Percentiles rank a stretch among this genome's conserved stretches.
Evolutionary conservation across 2,888 invertebrate species (phyloP).

Genomic region (Tillus elongatus): DNA sequence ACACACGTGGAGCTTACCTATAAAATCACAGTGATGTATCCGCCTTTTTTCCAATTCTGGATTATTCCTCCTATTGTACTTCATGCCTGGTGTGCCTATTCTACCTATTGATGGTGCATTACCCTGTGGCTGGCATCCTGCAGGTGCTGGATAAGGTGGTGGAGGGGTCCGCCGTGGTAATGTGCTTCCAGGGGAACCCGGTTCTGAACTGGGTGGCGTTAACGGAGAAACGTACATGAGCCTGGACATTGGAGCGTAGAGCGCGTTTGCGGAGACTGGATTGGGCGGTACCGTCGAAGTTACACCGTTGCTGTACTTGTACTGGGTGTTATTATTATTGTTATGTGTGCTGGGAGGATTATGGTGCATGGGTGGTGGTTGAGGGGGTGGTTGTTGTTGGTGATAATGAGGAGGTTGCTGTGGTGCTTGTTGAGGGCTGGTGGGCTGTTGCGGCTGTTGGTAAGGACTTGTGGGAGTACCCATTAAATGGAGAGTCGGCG

Average conservation of each 20-base stretch:
- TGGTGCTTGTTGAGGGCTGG: conserved; percentile 28
- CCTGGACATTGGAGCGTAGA: conserved; percentile 50
- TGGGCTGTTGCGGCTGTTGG: conserved; percentile 35
- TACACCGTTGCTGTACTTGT: conserved; percentile 26
- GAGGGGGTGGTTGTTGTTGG: conserved; percentile 34
- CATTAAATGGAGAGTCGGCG: conserved; percentile 48
- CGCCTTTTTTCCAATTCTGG: conserved; percentile 92
- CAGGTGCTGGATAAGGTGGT: conserved; percentile 65
- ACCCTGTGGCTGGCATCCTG: conserved; percentile 29
- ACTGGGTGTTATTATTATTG: conserved; percentile 32
- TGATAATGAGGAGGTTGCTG: conserved; percentile 26
- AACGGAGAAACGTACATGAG: conserved; percentile 74
- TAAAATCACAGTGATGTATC: conserved; percentile 94
- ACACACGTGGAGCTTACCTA: conserved; percentile 52
- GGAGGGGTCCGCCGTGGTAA: conserved; percentile 65
- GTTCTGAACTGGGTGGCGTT: conserved; percentile 82
- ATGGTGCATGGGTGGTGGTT: conserved; percentile 33
- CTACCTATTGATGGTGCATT: conserved; percentile 28
- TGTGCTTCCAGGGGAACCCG: conserved; percentile 70
- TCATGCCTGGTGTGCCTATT: conserved; percentile 42
- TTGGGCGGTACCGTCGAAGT: conserved; percentile 29
- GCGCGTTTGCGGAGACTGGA: conserved; percentile 41
- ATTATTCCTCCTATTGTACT: conserved; percentile 91
- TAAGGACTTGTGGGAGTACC: conserved; percentile 47
- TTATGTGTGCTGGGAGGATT: conserved; percentile 24